Base-by-base conservation (phyloP, 2,888 invertebrate genomes). In the Aradus depressus region DNA sequence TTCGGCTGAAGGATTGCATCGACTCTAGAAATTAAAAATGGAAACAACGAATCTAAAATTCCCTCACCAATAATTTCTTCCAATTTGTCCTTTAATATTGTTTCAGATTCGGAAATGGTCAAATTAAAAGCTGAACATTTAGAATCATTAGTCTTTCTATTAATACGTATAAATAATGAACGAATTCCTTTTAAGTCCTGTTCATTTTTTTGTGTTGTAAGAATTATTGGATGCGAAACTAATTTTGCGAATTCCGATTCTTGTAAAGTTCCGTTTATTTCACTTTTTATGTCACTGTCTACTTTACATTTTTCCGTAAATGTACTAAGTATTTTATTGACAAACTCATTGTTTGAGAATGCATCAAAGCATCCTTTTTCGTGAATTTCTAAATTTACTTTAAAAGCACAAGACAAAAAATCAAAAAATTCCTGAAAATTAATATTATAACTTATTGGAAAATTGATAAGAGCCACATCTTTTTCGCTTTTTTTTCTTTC, bases 41-140 rank as follows among this genome's bases (percentile, higher is more conserved):
- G 84, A 42, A 88, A 67, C 51, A 89, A 81, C 0, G 87, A 85
- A 68, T 89, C 89, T 43, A 88, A 67, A 53, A 89, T 74, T 10
- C 88, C 88, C 69, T 88, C 88, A 42, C 82, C 80, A 55, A 89
- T 73, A 1, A 87, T 77, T 70, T 85, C 68, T 58, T 75, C 73
- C 52, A 68, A 60, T 62, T 66, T 68, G 58, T 60, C 69, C 65
- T 68, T 70, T 62, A 64, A 42, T 37, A 47, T 47, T 26, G 35
- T 47, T 12, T 47, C 47, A 2, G 47, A 35, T 28, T 47, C 47
- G 4, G 28, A 18, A 35, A 47, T 47, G 2, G 47, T 22, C 8
- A 47, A 22, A 47, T 47, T 35, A 8, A 38, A 47, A 37, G 38
- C 35, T 18, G 16, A 37, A 26, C 35, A 37, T 10, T 45, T 1